Conservation (phyloP, 2,113 vertebrate genomes). For the Paradoxurus hermaphroditus region DNA sequence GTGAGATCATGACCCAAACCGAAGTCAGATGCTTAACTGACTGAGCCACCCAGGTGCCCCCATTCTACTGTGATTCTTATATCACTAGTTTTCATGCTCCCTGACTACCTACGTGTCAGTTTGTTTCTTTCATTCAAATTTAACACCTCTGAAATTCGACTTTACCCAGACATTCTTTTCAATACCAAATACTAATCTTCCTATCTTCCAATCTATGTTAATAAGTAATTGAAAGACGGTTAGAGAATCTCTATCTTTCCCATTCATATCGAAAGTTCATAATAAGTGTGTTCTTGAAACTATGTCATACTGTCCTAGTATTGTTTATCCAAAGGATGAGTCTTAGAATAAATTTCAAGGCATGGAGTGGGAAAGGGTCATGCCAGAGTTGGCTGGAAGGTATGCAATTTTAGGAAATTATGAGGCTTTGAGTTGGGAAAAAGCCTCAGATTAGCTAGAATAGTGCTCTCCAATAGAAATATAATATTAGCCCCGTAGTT, state of each 20-base stretch:
- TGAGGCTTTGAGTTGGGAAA: neutral
- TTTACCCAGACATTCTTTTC: neutral
- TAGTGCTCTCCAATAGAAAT: neutral
- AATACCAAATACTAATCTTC: neutral
- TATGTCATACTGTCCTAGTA: neutral
- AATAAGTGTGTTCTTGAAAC: neutral
- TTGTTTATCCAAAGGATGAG: neutral
- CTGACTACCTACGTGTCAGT: neutral
- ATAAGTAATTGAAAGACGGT: neutral
- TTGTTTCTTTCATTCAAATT: neutral
- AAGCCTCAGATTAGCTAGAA: neutral
- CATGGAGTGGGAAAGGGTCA: neutral
- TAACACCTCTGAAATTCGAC: neutral
- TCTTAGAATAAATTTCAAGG: neutral
- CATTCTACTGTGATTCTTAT: neutral
- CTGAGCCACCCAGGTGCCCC: too few species aligned
- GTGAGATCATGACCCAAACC: too few species aligned
- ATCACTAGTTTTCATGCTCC: neutral
- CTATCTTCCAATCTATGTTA: neutral
- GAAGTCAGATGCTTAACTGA: too few species aligned
- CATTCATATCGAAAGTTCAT: neutral
- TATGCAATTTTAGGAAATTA: neutral
- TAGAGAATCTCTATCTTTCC: neutral
- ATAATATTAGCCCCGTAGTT: neutral
- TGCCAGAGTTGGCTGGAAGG: neutral